Conservation (phyloP, 2,888 invertebrate genomes). For the Artemia sinica region DNA sequence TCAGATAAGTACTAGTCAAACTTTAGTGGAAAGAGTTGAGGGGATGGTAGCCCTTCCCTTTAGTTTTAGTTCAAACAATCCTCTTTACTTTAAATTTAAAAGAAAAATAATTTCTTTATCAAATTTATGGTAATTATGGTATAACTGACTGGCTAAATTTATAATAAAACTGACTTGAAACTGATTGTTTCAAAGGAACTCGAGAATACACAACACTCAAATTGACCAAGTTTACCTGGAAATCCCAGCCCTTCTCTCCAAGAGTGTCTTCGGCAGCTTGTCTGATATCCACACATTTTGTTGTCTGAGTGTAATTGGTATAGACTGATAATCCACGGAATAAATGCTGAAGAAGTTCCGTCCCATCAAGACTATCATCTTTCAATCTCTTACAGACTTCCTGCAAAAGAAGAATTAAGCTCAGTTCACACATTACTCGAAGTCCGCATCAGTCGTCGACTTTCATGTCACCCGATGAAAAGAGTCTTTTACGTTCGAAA, state of each 20-base stretch:
- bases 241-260: constrained; percentile 57
- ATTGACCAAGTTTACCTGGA: constrained; percentile 43
- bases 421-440: background rate
- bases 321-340: constrained; percentile 53
- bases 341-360: constrained; percentile 42
- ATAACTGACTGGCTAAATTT: constrained; percentile 12
- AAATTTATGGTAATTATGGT: background rate
- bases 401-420: constrained; percentile 30
- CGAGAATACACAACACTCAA: background rate
- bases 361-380: constrained; percentile 34
- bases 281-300: constrained; percentile 47
- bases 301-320: constrained; percentile 58
- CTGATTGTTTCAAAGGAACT: background rate
- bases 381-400: constrained; percentile 37
- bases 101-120: background rate
- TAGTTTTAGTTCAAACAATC: background rate
- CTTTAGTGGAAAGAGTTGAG: too few species aligned
- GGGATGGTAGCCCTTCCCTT: too few species aligned
- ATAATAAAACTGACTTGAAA: too few species aligned
- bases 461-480: too few species aligned
- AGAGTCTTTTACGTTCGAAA: too few species aligned
- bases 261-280: constrained; percentile 41
- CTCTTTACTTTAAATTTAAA: background rate
- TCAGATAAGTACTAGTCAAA: too few species aligned
- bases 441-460: too few species aligned